Evolutionary conservation across 64 coral and sea anemone species (phyloP).

Genomic region (Astreopora myriophthalma): DNA sequence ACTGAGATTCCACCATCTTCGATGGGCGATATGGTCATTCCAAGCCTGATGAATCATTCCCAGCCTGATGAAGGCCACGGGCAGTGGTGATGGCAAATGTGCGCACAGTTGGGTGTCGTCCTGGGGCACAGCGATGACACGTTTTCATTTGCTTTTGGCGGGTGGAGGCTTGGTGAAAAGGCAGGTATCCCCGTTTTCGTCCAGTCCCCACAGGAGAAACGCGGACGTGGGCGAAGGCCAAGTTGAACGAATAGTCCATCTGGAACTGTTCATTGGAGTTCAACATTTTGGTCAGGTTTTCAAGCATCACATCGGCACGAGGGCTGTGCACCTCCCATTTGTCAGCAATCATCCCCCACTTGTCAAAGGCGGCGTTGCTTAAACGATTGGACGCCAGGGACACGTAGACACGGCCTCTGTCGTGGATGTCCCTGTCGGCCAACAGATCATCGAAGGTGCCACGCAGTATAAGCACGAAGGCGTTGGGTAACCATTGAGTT

Average conservation of each 20-base stretch:
- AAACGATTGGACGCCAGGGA: background rate
- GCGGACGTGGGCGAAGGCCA: constrained; percentile 18
- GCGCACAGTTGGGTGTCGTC: no score
- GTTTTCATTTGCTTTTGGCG: background rate
- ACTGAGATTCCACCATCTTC: no score
- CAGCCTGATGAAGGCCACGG: no score
- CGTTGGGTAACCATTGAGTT: background rate
- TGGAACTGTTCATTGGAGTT: constrained; percentile 30
- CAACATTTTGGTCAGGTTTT: background rate
- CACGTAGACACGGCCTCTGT: constrained; percentile 1
- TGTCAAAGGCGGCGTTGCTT: background rate
- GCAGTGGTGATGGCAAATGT: no score
- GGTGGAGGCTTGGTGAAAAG: background rate
- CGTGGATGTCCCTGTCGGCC: background rate
- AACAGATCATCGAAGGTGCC: background rate
- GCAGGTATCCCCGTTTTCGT: background rate
- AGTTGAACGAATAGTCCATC: constrained; percentile 34
- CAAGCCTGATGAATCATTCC: no score
- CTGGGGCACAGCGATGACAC: no score
- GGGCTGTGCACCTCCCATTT: background rate
- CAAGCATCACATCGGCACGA: background rate
- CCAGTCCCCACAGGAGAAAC: background rate
- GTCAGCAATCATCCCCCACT: background rate
- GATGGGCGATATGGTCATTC: no score
- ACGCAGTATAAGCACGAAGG: background rate